phyloP scores from a whole-genome alignment of 2,113 vertebrate genomes.

The Ceyx cyanopectus region DNA sequence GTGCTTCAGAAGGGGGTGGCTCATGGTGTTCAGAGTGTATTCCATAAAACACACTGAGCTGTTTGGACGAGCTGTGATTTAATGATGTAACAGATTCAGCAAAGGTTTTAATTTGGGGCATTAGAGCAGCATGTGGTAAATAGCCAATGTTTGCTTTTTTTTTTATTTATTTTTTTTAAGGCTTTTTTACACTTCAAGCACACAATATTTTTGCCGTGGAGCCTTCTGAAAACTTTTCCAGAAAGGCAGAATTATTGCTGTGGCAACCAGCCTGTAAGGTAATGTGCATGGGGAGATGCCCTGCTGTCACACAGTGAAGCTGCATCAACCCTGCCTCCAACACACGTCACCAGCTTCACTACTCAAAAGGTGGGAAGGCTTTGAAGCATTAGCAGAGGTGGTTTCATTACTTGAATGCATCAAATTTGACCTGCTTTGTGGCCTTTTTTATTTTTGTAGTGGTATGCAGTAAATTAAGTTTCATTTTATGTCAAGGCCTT shows the following conservation, averaged over 20 bases:
- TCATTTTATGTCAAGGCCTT: neutral
- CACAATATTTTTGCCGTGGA: neutral
- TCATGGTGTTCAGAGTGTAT: neutral
- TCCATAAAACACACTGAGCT: neutral
- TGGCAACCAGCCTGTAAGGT: neutral
- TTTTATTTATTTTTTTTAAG: neutral
- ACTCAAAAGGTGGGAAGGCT: neutral
- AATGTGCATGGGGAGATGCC: neutral
- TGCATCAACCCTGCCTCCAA: neutral
- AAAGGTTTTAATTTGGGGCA: neutral
- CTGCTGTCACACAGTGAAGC: neutral
- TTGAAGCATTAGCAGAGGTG: neutral
- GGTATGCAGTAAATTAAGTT: neutral
- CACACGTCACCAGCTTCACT: neutral
- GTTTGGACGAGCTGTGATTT: neutral
- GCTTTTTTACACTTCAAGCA: neutral
- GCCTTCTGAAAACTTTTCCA: neutral
- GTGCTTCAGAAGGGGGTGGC: neutral
- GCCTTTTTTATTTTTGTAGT: neutral
- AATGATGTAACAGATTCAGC: neutral
- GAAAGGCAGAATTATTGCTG: neutral
- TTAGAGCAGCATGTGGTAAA: neutral
- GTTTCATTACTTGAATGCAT: neutral
- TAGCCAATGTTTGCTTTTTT: neutral
- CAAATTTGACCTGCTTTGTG: neutral